Percentiles rank a stretch among this genome's conserved stretches.
These are phyloP conservation scores for Myotis daubentonii DNA, from an alignment of 2,797 vertebrate species.

Conservation along the genomic window DNA sequence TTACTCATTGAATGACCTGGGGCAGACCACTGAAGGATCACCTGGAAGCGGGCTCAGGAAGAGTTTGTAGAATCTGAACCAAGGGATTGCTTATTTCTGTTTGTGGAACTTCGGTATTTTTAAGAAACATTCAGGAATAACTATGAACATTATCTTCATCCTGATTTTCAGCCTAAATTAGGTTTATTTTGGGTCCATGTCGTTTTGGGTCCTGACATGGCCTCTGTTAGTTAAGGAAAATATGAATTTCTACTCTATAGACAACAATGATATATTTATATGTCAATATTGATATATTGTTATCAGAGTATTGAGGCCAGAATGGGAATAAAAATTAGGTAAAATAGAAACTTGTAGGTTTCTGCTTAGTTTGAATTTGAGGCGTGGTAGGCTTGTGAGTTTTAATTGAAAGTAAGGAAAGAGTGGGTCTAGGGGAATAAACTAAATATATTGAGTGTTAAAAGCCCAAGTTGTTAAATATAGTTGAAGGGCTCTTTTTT, in stretches of 20 bases:
- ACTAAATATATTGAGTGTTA: constrained; percentile 26
- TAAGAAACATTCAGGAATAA: constrained; percentile 25
- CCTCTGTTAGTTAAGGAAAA: not conserved
- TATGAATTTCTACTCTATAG: not conserved
- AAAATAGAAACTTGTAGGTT: constrained; percentile 18
- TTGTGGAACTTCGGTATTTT: constrained; percentile 5
- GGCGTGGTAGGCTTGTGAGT: not conserved
- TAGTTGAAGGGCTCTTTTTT: not conserved
- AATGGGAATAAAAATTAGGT: constrained; percentile 40
- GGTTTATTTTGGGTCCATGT: not conserved
- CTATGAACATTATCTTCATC: not conserved
- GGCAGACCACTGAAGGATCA: not conserved
- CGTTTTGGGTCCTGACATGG: not conserved
- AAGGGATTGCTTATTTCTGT: constrained; percentile 36
- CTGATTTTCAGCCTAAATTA: constrained; percentile 7
- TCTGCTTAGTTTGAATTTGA: constrained; percentile 51
- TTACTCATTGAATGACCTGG: not conserved
- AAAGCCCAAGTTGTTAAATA: constrained; percentile 40
- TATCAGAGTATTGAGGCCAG: not conserved
- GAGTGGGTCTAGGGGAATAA: constrained; percentile 17
- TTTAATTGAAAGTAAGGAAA: constrained; percentile 42
- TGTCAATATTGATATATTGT: not conserved
- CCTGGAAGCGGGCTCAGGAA: not conserved
- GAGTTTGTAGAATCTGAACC: not conserved
- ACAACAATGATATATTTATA: not conserved